These are phyloP conservation scores for Macrophya annulata DNA, from an alignment of 2,888 invertebrate genomes.

Conservation along the genomic window DNA sequence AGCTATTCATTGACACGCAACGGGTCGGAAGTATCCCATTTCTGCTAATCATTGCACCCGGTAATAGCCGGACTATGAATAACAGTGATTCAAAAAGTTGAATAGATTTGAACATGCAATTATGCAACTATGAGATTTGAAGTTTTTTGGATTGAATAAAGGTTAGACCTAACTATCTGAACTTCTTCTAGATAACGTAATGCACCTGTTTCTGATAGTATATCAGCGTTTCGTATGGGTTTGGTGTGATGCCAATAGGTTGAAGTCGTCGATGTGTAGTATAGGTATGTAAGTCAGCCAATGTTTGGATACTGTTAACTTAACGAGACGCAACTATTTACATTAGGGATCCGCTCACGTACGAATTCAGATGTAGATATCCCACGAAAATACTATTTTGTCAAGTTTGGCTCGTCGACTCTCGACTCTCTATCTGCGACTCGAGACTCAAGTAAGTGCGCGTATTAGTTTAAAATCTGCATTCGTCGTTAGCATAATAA, in stretches of 20 bases:
- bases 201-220: background rate
- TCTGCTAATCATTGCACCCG: background rate
- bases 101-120: background rate
- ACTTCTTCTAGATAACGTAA: too few species aligned
- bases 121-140: background rate
- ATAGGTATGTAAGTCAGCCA: constrained; percentile 25
- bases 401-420: constrained; percentile 39
- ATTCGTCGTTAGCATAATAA: constrained; percentile 40
- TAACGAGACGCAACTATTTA: constrained; percentile 74
- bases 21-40: constrained; percentile 8
- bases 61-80: background rate
- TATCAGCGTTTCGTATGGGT: background rate
- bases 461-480: constrained; percentile 47
- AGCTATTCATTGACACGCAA: constrained; percentile 27
- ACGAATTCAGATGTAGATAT: constrained; percentile 46
- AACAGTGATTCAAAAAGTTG: background rate
- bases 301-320: constrained; percentile 73
- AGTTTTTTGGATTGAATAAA: background rate
- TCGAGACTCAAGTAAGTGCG: constrained; percentile 18
- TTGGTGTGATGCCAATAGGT: background rate
- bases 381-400: constrained; percentile 54
- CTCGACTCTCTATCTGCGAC: constrained; percentile 2
- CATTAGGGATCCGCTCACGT: constrained; percentile 66
- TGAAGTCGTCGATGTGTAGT: constrained; percentile 43
- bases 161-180: background rate